Conservation (phyloP, 2,797 vertebrate species). For the Amazonetta brasiliensis region DNA sequence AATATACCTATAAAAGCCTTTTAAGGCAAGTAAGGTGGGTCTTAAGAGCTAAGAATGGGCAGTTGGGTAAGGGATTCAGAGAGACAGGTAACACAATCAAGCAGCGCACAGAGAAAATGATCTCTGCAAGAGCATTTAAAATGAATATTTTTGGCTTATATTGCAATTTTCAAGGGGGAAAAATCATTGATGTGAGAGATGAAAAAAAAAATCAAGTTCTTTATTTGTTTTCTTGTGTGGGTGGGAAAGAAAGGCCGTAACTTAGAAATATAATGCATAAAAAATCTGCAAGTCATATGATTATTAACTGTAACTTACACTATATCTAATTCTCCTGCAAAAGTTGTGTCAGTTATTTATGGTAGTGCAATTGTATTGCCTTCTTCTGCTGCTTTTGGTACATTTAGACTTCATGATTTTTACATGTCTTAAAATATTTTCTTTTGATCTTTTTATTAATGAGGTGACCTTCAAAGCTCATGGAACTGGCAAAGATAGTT, state of each 20-base stretch:
- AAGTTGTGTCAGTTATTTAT: background rate
- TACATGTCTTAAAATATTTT: background rate
- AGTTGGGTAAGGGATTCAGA: background rate
- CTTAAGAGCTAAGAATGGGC: background rate
- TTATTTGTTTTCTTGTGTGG: background rate
- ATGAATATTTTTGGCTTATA: background rate
- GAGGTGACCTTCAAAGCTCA: constrained; percentile 28
- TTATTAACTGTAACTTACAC: background rate
- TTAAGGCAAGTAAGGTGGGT: background rate
- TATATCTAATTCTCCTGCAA: background rate
- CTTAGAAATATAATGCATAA: background rate
- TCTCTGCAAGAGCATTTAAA: background rate
- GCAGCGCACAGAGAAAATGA: background rate
- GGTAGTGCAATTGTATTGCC: background rate
- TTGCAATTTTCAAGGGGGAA: background rate
- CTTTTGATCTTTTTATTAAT: constrained; percentile 30
- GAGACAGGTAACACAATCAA: background rate
- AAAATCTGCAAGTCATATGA: background rate
- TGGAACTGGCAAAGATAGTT: background rate
- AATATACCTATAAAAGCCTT: background rate
- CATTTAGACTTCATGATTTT: background rate
- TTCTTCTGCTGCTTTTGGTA: background rate
- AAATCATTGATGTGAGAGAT: background rate
- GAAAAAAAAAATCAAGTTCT: background rate
- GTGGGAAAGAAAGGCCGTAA: background rate